Percentiles rank a stretch among this genome's conserved stretches.
phyloP scores from a whole-genome alignment of 64 coral and sea anemone species.

The Dendrophyllia cribrosa region DNA sequence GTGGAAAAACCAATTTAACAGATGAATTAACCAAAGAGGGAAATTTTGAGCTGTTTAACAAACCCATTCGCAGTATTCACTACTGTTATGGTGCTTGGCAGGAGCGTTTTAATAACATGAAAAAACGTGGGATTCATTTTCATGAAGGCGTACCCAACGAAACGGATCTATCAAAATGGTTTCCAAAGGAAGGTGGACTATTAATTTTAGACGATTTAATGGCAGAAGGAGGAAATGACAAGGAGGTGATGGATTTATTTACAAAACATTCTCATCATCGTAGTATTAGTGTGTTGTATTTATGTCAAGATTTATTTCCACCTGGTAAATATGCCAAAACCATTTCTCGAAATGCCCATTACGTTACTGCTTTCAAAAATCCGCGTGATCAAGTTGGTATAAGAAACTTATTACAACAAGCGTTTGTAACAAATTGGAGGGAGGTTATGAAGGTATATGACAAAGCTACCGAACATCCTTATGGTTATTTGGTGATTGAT shows the following conservation, averaged over 20 bases:
- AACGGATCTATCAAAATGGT: too few species aligned
- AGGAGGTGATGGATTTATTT: conserved; percentile 15
- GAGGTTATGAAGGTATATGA: not conserved
- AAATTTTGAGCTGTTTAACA: too few species aligned
- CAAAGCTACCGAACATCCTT: not conserved
- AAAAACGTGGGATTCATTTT: too few species aligned
- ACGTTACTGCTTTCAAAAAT: conserved; percentile 34
- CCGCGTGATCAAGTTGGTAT: conserved; percentile 4
- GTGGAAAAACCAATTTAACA: too few species aligned
- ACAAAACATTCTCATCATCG: conserved; percentile 40
- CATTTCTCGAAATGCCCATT: conserved; percentile 41
- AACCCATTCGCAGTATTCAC: too few species aligned
- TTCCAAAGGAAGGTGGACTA: too few species aligned
- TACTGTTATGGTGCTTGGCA: too few species aligned
- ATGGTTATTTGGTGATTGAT: conserved; percentile 34
- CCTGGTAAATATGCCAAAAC: conserved; percentile 18
- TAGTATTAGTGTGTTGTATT: conserved; percentile 14
- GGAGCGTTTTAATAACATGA: too few species aligned
- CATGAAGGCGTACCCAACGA: too few species aligned
- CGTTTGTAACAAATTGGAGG: not conserved
- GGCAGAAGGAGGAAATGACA: conserved; percentile 1
- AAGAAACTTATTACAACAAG: not conserved
- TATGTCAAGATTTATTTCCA: conserved; percentile 41
- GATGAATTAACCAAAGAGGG: too few species aligned
- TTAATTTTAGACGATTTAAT: too few species aligned